Evolutionary conservation across 1,140 invertebrate genomes (phyloP).

Genomic region (Atta texana): DNA sequence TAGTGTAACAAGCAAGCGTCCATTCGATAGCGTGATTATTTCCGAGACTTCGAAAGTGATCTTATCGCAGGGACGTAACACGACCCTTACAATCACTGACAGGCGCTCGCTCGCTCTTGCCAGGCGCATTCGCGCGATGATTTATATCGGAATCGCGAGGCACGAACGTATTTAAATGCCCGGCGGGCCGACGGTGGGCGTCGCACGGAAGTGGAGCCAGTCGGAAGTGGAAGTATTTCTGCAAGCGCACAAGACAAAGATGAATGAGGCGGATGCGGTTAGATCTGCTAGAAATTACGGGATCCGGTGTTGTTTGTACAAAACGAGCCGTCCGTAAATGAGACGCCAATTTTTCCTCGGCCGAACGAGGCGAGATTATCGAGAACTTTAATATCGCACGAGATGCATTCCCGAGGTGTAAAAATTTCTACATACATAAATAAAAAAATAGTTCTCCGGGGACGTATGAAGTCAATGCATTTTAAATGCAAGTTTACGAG

Average conservation of each 20-base stretch:
- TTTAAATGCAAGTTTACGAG: constrained; percentile 15
- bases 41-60: constrained; percentile 54
- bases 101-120: constrained; percentile 29
- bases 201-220: constrained; percentile 44
- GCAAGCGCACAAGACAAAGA: constrained; percentile 45
- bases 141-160: constrained; percentile 59
- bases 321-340: constrained; percentile 30
- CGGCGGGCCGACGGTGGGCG: constrained; percentile 42
- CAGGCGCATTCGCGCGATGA: constrained; percentile 40
- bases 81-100: constrained; percentile 45
- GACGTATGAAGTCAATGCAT: neutral
- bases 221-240: constrained; percentile 56
- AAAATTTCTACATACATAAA: constrained; percentile 1
- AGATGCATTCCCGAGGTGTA: neutral
- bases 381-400: neutral
- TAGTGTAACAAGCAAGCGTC: constrained; percentile 55
- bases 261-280: constrained; percentile 48
- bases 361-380: neutral
- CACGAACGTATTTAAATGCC: constrained; percentile 59
- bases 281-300: constrained; percentile 54
- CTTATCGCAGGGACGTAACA: constrained; percentile 41
- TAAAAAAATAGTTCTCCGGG: neutral
- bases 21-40: constrained; percentile 51
- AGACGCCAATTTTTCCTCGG: constrained; percentile 35
- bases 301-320: constrained; percentile 31